A percentile compares a stretch with the other conserved stretches of the same genome.
phyloP scores from a whole-genome alignment of 2,113 vertebrate species.

The Tauraco erythrolophus region DNA sequence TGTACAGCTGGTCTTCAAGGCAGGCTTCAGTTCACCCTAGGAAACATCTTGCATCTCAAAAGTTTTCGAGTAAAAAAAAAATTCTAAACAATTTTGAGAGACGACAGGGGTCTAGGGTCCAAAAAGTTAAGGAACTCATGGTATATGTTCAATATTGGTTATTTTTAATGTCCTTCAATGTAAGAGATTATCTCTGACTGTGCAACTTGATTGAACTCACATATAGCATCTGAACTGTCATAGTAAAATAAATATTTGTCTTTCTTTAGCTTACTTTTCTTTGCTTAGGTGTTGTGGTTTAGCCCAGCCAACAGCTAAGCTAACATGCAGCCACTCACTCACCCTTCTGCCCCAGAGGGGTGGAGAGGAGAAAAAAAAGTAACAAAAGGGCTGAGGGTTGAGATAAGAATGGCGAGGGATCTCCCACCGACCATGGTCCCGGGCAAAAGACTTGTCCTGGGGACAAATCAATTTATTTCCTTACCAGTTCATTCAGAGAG shows the following conservation, averaged over 20 bases:
- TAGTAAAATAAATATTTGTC: background rate
- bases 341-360: too few species aligned
- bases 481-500: too few species aligned
- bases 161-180: background rate
- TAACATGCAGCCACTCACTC: too few species aligned
- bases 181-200: background rate
- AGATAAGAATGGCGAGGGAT: too few species aligned
- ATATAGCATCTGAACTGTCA: background rate
- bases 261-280: background rate
- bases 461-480: too few species aligned
- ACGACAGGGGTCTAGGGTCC: background rate
- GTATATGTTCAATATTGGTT: background rate
- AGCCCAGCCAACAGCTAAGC: too few species aligned
- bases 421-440: too few species aligned
- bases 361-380: too few species aligned
- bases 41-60: background rate
- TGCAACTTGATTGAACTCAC: background rate
- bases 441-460: too few species aligned
- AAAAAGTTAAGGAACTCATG: background rate
- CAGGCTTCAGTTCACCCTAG: background rate
- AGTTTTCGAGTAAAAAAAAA: background rate
- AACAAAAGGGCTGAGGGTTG: too few species aligned
- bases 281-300: background rate
- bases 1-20: background rate
- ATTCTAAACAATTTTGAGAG: background rate